Base-by-base conservation (phyloP, 2,113 vertebrate genomes). In the Aix galericulata region DNA sequence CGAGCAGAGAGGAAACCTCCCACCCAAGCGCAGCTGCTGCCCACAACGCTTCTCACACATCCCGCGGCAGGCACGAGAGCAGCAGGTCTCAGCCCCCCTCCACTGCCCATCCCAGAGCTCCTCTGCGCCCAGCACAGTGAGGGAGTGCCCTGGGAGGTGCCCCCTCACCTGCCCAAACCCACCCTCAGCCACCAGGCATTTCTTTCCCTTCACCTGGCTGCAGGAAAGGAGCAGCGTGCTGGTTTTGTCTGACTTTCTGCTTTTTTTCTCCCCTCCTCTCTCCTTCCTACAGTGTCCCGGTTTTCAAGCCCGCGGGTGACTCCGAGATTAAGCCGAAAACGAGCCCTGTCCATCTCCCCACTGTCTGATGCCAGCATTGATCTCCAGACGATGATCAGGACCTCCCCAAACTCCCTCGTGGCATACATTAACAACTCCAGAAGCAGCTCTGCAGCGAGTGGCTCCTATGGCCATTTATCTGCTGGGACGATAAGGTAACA, bases 351-450 rank as follows among this genome's bases (percentile, higher is more conserved):
- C 82, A 99, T 99, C 97, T 99, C 99, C 6, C 99, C 99, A 0
- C 98, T 99, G 74, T 99, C 99, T 1, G 99, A 99, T 4, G 99
- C 99, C 98, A 99, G 99, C 98, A 99, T 99, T 17, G 99, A 99
- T 97, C 98, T 99, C 72, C 99, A 99, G 98, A 99, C 99, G 9
- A 99, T 99, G 99, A 99, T 99, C 97, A 98, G 99, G 78, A 99
- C 99, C 48, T 99, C 99, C 2, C 99, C 99, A 83, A 99, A 99
- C 97, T 99, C 99, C 2, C 98, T 99, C n/a, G 99, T 99, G 94
- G 99, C 99, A 0, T 99, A 99, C 94, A 99, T 99, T 98, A 99
- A 99, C 98, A 99, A 99, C 95, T 99, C 99, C 3, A 98, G 99
- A n/a, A 99, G 99, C 98, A 99, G 99, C 95, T 99, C 99, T 0